A percentile compares a stretch with the other conserved stretches of the same genome.
Evolutionary conservation across 1,140 invertebrate genomes (phyloP).

Genomic region (Caenorhabditis tropicalis): DNA sequence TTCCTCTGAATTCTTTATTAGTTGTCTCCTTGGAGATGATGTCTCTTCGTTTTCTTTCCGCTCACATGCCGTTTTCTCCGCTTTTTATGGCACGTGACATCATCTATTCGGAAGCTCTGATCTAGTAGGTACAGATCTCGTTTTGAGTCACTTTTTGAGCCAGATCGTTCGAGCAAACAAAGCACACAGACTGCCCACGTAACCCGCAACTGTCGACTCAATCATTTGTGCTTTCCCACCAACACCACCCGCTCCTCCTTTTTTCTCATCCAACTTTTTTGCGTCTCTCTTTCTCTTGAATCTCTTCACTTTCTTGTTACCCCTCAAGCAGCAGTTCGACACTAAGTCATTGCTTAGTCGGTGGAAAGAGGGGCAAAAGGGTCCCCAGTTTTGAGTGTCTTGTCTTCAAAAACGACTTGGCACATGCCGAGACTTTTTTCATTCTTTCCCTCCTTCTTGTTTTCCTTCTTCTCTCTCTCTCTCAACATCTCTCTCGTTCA

Average conservation of each 20-base stretch:
- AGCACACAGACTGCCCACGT: slow-evolving; percentile 6
- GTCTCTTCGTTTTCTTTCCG: neutral
- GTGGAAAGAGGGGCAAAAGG: no score
- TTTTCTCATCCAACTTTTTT: neutral
- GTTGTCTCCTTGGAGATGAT: neutral
- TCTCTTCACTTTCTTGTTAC: neutral
- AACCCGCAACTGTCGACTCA: slow-evolving; percentile 24
- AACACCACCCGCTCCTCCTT: neutral
- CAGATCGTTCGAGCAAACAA: neutral
- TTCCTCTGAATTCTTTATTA: neutral
- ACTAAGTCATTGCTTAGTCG: slow-evolving; percentile 23
- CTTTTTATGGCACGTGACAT: neutral
- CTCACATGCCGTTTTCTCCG: neutral
- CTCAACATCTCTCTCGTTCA: slow-evolving; percentile 7
- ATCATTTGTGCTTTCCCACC: neutral
- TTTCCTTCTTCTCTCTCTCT: neutral
- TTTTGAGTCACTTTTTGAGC: slow-evolving; percentile 28
- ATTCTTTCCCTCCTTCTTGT: neutral
- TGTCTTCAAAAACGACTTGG: slow-evolving; percentile 35
- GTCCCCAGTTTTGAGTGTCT: slow-evolving; percentile 34
- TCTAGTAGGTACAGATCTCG: neutral
- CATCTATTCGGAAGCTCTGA: neutral
- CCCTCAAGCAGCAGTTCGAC: slow-evolving; percentile 18
- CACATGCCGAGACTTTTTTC: slow-evolving; percentile 6
- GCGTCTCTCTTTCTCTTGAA: neutral